These are phyloP conservation scores for Hoplostethus mediterraneus DNA, from an alignment of 2,797 vertebrate genomes.

Conservation along the genomic window DNA sequence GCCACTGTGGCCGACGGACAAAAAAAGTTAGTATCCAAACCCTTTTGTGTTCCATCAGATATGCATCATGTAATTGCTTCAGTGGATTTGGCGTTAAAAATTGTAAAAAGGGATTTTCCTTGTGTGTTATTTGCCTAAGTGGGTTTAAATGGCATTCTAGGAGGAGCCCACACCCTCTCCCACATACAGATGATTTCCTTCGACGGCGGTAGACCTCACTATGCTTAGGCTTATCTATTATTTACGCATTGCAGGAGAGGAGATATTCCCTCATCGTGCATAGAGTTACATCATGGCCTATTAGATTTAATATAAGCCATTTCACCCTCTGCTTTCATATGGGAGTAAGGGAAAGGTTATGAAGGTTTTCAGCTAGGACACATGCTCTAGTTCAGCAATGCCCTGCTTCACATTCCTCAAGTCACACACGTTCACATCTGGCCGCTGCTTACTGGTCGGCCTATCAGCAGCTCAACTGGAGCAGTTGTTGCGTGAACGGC, in stretches of 20 bases:
- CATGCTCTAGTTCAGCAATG: background rate
- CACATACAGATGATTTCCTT: slow-evolving; percentile 46
- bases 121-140: background rate
- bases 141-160: slow-evolving; percentile 22
- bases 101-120: background rate
- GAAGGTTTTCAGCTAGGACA: slow-evolving; percentile 23
- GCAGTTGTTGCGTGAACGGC: too few species aligned
- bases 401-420: slow-evolving; percentile 1
- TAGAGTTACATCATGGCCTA: slow-evolving; percentile 24
- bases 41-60: background rate
- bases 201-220: slow-evolving; percentile 15
- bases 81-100: background rate
- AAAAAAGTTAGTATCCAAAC: too few species aligned
- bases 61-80: background rate
- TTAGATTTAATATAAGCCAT: slow-evolving; percentile 45
- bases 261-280: slow-evolving; percentile 43
- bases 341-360: slow-evolving; percentile 21
- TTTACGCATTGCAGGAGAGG: slow-evolving; percentile 55
- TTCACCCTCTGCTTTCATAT: slow-evolving; percentile 28
- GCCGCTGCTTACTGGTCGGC: background rate
- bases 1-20: too few species aligned
- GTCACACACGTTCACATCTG: background rate
- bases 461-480: too few species aligned
- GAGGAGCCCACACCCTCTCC: slow-evolving; percentile 18
- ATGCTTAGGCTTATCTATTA: slow-evolving; percentile 55